These are phyloP conservation scores for Agrochola circellaris DNA, from an alignment of 2,888 invertebrate species.

Conservation along the genomic window DNA sequence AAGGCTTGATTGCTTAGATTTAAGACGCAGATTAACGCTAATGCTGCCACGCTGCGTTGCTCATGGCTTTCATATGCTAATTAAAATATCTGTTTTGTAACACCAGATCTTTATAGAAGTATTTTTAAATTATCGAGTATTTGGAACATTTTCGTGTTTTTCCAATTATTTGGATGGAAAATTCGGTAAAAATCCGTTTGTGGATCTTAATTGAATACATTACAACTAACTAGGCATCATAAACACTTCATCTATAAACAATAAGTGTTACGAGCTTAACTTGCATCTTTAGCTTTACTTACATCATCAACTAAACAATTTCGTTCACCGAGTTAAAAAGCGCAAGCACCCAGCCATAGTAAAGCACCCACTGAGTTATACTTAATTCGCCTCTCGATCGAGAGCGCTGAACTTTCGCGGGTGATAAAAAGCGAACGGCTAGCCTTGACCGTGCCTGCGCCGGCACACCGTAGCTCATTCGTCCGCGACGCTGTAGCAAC, in stretches of 20 bases:
- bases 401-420: constrained; percentile 87
- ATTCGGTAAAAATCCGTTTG: not conserved
- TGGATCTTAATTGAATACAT: not conserved
- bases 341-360: constrained; percentile 45
- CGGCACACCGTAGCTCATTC: constrained; percentile 66
- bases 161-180: not conserved
- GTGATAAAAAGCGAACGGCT: constrained; percentile 83
- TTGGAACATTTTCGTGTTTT: constrained; percentile 10
- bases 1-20: constrained; percentile 62
- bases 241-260: not conserved
- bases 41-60: constrained; percentile 49
- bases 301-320: not conserved
- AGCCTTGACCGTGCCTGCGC: constrained; percentile 87
- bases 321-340: constrained; percentile 6
- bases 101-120: constrained; percentile 22
- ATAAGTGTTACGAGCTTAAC: not conserved
- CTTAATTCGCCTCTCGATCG: constrained; percentile 67
- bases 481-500: constrained; percentile 63
- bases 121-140: constrained; percentile 31
- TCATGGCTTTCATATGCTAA: constrained; percentile 59
- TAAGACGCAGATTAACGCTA: constrained; percentile 59
- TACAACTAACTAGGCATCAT: not conserved
- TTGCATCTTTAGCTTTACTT: not conserved
- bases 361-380: constrained; percentile 59
- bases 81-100: constrained; percentile 64